These are phyloP conservation scores for Mimumesa dahlbomi DNA, from an alignment of 2,888 invertebrate species.

Conservation along the genomic window DNA sequence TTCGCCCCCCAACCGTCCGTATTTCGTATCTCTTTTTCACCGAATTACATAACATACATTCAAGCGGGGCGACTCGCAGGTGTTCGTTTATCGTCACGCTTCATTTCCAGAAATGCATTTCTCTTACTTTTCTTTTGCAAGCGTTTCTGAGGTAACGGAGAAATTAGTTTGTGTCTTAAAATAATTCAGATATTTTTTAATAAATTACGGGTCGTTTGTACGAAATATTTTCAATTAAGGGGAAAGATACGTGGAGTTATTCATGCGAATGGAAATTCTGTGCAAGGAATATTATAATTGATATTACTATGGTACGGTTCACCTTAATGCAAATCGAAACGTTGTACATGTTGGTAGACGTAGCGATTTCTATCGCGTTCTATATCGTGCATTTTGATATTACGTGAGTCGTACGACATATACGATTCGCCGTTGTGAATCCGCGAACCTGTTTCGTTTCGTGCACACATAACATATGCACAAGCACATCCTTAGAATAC, in stretches of 20 bases:
- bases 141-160: too few relatives aligned
- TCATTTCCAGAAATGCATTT: background rate
- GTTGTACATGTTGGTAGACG: constrained; percentile 1
- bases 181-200: too few relatives aligned
- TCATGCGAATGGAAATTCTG: too few relatives aligned
- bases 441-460: constrained; percentile 16
- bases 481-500: constrained; percentile 54
- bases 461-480: constrained; percentile 43
- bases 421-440: constrained; percentile 31
- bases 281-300: too few relatives aligned
- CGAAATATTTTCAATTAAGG: too few relatives aligned
- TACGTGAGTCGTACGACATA: constrained; percentile 18
- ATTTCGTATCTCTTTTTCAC: constrained; percentile 33
- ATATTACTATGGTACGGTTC: too few relatives aligned
- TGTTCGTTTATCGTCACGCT: constrained; percentile 23
- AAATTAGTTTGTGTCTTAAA: too few relatives aligned
- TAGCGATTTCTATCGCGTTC: constrained; percentile 1
- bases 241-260: too few relatives aligned
- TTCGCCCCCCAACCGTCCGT: constrained; percentile 29
- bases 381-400: constrained; percentile 41
- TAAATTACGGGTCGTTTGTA: too few relatives aligned
- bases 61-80: background rate
- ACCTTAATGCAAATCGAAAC: too few relatives aligned
- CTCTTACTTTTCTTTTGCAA: background rate
- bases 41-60: constrained; percentile 39